These are phyloP conservation scores for Gandaritis pyraliata DNA, from an alignment of 2,888 invertebrate species.

Conservation along the genomic window DNA sequence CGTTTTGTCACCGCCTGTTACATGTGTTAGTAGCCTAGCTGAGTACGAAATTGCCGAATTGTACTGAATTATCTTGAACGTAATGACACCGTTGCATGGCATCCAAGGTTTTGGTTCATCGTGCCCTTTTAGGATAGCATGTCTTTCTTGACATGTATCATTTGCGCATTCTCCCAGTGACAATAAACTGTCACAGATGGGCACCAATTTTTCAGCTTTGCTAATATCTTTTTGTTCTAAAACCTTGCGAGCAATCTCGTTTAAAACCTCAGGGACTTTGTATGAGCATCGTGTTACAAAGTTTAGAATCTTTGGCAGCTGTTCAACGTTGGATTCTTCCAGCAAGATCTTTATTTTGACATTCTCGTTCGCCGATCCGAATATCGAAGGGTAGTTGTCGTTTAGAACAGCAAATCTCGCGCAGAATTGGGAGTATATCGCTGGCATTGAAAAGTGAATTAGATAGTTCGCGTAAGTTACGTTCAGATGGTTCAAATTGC, in stretches of 20 bases:
- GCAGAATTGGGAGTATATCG: conserved; percentile 74
- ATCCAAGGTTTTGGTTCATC: conserved; percentile 82
- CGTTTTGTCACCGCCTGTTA: conserved; percentile 42
- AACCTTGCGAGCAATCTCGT: conserved; percentile 61
- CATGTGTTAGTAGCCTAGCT: conserved; percentile 73
- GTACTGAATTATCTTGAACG: conserved; percentile 83
- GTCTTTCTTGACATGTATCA: conserved; percentile 85
- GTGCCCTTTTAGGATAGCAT: conserved; percentile 81
- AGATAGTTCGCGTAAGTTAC: conserved; percentile 87
- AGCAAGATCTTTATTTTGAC: conserved; percentile 82
- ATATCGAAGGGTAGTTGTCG: conserved; percentile 83
- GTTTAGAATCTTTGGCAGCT: conserved; percentile 85
- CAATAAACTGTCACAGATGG: conserved; percentile 86
- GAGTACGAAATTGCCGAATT: conserved; percentile 86
- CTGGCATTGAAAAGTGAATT: conserved; percentile 86
- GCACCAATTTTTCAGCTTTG: conserved; percentile 68
- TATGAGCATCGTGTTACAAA: conserved; percentile 81
- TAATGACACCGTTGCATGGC: conserved; percentile 81
- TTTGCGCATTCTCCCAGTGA: conserved; percentile 87
- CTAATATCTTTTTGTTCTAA: conserved; percentile 66
- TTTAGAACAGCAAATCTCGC: conserved; percentile 88
- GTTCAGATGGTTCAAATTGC: conserved; percentile 84
- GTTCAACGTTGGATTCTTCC: conserved; percentile 84
- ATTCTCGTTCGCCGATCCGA: conserved; percentile 49
- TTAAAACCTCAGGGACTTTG: conserved; percentile 63